phyloP scores from a whole-genome alignment of 2,888 invertebrate genomes.

The Phortica magna region DNA sequence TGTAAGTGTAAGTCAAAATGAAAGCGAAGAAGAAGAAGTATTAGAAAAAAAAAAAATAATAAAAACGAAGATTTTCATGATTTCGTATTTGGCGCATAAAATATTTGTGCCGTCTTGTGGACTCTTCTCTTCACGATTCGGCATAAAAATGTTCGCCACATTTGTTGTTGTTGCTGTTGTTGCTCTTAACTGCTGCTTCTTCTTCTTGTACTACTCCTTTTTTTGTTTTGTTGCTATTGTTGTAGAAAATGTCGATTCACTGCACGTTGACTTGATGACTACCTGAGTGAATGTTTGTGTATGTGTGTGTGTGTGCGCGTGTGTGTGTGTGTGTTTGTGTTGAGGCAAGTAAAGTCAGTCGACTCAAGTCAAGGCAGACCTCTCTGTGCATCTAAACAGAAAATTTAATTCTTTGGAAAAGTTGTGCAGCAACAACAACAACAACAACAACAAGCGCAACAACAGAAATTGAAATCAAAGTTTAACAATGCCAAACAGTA shows the following conservation, averaged over 20 bases:
- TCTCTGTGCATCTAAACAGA: constrained; percentile 12
- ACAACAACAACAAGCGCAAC: neutral
- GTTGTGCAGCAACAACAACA: neutral
- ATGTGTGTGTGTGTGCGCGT: constrained; percentile 32
- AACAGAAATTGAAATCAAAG: constrained; percentile 28
- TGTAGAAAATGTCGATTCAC: too few species aligned
- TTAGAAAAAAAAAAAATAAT: neutral
- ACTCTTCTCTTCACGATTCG: neutral
- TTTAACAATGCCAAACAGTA: constrained; percentile 32
- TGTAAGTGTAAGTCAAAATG: neutral
- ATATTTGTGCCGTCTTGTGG: neutral
- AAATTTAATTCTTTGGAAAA: constrained; percentile 8
- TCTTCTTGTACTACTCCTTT: too few species aligned
- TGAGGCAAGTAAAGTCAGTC: neutral
- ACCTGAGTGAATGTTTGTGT: too few species aligned
- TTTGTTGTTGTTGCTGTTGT: constrained; percentile 28
- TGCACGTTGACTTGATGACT: too few species aligned
- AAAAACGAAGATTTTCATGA: neutral
- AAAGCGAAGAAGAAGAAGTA: neutral
- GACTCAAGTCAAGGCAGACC: neutral
- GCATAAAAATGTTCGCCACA: neutral
- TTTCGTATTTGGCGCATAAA: neutral
- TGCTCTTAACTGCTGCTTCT: too few species aligned
- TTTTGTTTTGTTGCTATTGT: too few species aligned
- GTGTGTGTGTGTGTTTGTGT: neutral